Conservation (phyloP, 2,888 invertebrate species). For the Plebejus anna region DNA sequence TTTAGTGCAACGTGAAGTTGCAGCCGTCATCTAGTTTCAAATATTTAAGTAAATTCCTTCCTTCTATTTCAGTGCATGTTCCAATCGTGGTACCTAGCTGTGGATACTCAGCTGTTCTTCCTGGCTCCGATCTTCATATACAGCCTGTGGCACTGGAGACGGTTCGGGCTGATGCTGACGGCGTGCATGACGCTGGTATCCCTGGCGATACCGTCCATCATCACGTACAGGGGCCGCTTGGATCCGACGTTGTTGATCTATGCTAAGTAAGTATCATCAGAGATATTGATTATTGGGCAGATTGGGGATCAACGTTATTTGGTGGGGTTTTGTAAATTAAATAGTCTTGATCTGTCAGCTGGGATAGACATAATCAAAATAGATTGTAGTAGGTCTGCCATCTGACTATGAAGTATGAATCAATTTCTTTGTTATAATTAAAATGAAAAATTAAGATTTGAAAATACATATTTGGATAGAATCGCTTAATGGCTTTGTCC, state of each 20-base stretch:
- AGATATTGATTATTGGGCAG: no score
- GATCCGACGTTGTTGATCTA: conserved; percentile 85
- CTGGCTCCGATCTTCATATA: conserved; percentile 84
- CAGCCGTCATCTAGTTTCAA: not conserved
- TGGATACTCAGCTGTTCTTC: conserved; percentile 83
- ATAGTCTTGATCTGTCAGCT: no score
- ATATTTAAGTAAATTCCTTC: not conserved
- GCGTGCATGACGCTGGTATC: conserved; percentile 69
- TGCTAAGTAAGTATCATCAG: conserved; percentile 79
- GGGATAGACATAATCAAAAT: no score
- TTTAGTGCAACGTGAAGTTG: no score
- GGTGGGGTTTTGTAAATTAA: no score
- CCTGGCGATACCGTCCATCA: conserved; percentile 73
- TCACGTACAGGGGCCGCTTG: conserved; percentile 79
- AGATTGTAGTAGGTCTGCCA: no score
- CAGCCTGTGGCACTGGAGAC: conserved; percentile 83
- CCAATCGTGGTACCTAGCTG: conserved; percentile 85
- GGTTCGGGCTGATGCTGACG: conserved; percentile 77
- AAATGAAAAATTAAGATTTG: not conserved
- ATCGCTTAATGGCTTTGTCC: no score
- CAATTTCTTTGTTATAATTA: not conserved
- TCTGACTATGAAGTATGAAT: no score
- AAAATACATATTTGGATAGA: no score
- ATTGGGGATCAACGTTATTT: no score
- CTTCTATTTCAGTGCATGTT: conserved; percentile 82